These are phyloP conservation scores for Microhierax caerulescens DNA, from an alignment of 2,797 vertebrate genomes.

Conservation along the genomic window DNA sequence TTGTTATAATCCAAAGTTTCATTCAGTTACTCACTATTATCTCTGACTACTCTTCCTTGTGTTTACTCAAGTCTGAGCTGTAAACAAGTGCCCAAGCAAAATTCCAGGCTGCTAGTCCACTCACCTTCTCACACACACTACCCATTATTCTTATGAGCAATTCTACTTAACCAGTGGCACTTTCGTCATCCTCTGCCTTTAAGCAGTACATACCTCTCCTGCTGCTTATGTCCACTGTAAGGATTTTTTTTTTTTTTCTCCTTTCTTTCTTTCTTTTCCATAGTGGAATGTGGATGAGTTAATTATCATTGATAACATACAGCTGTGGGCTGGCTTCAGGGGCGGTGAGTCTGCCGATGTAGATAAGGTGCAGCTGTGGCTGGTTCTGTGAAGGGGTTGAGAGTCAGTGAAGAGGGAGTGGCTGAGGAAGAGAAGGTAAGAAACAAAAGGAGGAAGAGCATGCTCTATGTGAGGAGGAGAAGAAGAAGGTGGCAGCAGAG, in stretches of 20 bases:
- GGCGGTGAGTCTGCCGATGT: no score
- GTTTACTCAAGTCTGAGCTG: neutral
- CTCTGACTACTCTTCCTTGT: neutral
- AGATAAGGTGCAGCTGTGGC: no score
- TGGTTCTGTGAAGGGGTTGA: no score
- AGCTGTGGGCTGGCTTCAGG: no score
- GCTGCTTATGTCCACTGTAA: neutral
- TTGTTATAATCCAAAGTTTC: neutral
- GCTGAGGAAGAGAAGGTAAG: no score
- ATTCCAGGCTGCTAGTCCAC: neutral
- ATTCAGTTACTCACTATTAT: neutral
- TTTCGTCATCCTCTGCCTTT: neutral
- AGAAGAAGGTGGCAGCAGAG: no score
- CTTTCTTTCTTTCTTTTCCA: no score
- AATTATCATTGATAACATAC: no score
- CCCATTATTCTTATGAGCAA: neutral
- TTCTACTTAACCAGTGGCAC: neutral
- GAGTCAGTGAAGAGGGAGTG: no score
- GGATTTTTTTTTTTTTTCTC: fast-evolving
- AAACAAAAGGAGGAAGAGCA: no score
- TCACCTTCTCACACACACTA: neutral
- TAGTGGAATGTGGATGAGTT: no score
- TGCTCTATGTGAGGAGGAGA: no score
- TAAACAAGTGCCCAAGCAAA: neutral
- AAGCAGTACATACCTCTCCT: neutral